A percentile compares a stretch with the other conserved stretches of the same genome.
Conservation (phyloP, 2,797 vertebrate species). For the Botia almorhae region DNA sequence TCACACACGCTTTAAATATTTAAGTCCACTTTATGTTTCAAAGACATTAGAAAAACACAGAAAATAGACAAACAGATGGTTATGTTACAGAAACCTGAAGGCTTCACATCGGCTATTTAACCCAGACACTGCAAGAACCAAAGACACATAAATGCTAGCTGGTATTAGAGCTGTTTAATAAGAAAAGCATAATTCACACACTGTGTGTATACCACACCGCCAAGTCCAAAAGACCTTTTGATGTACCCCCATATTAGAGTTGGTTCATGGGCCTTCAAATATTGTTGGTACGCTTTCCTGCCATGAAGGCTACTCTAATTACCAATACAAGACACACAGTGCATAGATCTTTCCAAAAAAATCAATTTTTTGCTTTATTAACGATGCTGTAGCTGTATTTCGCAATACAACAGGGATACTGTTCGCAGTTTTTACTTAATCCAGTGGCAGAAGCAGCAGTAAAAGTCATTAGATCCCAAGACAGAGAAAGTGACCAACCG, state of each 20-base stretch:
- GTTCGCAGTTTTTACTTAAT: slow-evolving; percentile 14
- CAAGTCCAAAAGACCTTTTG: not conserved
- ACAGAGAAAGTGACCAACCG: slow-evolving; percentile 6
- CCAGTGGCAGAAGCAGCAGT: slow-evolving; percentile 9
- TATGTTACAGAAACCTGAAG: not conserved
- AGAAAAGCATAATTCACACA: not conserved
- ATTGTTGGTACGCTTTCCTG: not conserved
- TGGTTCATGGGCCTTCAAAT: not conserved
- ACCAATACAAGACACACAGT: too few species aligned
- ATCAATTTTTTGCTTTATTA: too few species aligned
- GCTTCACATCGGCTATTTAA: not conserved
- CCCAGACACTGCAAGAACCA: not conserved
- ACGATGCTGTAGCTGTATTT: not conserved
- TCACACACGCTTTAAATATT: slow-evolving; percentile 27
- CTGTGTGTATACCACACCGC: too few species aligned
- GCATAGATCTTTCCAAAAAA: too few species aligned
- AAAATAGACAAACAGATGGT: too few species aligned
- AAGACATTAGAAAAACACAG: not conserved
- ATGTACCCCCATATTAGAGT: not conserved
- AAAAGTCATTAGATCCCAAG: slow-evolving; percentile 1
- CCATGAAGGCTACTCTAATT: not conserved
- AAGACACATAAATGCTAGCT: not conserved
- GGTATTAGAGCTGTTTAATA: not conserved
- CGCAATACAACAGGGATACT: slow-evolving; percentile 5
- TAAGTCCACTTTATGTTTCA: not conserved